Conservation (phyloP, 2,113 vertebrate genomes). For the Fregata magnificens region DNA sequence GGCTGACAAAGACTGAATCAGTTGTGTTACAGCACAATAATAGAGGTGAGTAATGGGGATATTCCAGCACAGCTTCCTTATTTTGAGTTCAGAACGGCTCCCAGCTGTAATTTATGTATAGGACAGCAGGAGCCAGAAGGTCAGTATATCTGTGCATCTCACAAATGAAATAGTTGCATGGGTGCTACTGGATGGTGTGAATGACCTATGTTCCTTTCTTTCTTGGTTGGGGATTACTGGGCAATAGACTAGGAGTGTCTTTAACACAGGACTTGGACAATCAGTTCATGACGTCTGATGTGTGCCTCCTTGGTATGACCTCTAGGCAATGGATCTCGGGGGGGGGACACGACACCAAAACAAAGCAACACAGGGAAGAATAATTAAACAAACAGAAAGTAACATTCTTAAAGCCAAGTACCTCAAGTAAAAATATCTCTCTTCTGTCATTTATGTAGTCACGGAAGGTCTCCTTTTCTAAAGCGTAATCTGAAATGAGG, state of each 20-base stretch:
- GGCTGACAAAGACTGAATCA: neutral
- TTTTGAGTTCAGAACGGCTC: neutral
- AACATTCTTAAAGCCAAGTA: slow-evolving; percentile 29
- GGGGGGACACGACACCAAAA: neutral
- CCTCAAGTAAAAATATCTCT: slow-evolving; percentile 88
- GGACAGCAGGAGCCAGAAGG: neutral
- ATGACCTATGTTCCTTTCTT: neutral
- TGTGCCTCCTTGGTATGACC: neutral
- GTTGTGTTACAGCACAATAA: neutral
- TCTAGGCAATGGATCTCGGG: neutral
- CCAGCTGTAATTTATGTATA: neutral
- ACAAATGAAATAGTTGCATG: neutral
- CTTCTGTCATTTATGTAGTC: slow-evolving; percentile 80
- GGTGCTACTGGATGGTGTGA: neutral
- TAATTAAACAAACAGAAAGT: neutral
- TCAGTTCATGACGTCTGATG: neutral
- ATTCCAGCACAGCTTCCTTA: neutral
- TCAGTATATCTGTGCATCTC: neutral
- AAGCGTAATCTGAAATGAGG: slow-evolving; percentile 73
- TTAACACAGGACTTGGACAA: neutral
- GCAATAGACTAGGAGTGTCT: neutral
- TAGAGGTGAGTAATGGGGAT: neutral
- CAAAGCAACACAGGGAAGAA: neutral
- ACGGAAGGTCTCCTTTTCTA: slow-evolving; percentile 70
- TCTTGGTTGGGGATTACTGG: neutral